Evolutionary conservation across 2,888 invertebrate species (phyloP), one percentile per base, ranked within the genome.

Genomic region (Lymantria dispar): DNA sequence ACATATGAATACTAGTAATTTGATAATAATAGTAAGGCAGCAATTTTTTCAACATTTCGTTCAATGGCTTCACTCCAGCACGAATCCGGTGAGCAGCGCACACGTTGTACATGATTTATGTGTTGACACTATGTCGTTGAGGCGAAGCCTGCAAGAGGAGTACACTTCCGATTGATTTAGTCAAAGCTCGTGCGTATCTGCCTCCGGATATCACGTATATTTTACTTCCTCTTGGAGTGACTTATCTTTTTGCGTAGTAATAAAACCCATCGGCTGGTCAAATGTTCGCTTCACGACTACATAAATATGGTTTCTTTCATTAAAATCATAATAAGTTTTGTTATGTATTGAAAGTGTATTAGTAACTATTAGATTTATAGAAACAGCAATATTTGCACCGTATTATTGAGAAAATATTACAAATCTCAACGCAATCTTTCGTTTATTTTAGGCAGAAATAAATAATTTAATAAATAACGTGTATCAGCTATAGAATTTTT

Each of bases 131-230:
- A 12, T n/a, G 38, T 12, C 42, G 45, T 52, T 46, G 46, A 40
- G 50, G 48, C 47, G 60, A 68, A 71, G 59, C 64, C 56, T 58
- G 44, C 62, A 62, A 66, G 62, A 68, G 66, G 52, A 56, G 57
- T 58, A 54, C 53, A 76, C 77, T 78, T 81, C 83, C 83, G 83
- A 83, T 80, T 68, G 68, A 70, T 71, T 76, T 72, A 56, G 68
- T 67, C 66, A 62, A 70, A 69, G 70, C 74, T 70, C 66, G 70
- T 71, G 70, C 57, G 64, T 57, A 45, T 45, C 60, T 45, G 39
- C 51, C 58, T 63, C 72, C 80, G 85, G 85, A 86, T 78, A 78
- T 84, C 85, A 86, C 86, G 86, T 86, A 78, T 71, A 68, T 67
- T 71, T 63, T 58, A 69, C 83, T 85, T 86, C 85, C 84, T 66